These are phyloP conservation scores for Formica selysi DNA, from an alignment of 1,140 invertebrate genomes.

Conservation along the genomic window DNA sequence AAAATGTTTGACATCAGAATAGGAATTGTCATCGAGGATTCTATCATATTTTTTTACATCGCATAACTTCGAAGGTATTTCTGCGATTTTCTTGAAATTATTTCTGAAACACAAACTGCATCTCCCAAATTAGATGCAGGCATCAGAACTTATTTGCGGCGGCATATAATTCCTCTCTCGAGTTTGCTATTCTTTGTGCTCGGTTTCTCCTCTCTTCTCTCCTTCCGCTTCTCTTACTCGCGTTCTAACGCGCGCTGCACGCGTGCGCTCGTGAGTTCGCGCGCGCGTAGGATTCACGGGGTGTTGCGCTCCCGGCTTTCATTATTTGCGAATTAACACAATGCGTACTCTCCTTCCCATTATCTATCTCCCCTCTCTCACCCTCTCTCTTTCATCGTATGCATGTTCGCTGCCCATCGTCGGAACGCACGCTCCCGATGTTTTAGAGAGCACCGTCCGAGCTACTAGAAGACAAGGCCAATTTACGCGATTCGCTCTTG, in stretches of 20 bases:
- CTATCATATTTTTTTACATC: not conserved
- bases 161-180: constrained; percentile 23
- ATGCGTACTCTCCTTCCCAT: constrained; percentile 34
- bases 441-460: constrained; percentile 33
- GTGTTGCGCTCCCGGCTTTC: constrained; percentile 61
- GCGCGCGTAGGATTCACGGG: constrained; percentile 53
- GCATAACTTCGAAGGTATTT: not conserved
- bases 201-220: constrained; percentile 15
- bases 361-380: not conserved
- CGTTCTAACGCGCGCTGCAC: constrained; percentile 40
- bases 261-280: constrained; percentile 3
- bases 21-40: constrained; percentile 1
- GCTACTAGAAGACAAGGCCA: constrained; percentile 14
- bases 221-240: constrained; percentile 35
- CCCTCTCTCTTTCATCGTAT: not conserved
- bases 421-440: not conserved
- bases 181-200: constrained; percentile 41
- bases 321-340: constrained; percentile 66
- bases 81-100: constrained; percentile 31
- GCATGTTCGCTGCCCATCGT: constrained; percentile 15
- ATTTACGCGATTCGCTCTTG: constrained; percentile 30
- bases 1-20: not conserved
- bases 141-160: constrained; percentile 50
- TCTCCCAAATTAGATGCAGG: constrained; percentile 39
- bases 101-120: constrained; percentile 30